phyloP scores from a whole-genome alignment of 1,140 invertebrate species.

The Zaprionus nigranus region DNA sequence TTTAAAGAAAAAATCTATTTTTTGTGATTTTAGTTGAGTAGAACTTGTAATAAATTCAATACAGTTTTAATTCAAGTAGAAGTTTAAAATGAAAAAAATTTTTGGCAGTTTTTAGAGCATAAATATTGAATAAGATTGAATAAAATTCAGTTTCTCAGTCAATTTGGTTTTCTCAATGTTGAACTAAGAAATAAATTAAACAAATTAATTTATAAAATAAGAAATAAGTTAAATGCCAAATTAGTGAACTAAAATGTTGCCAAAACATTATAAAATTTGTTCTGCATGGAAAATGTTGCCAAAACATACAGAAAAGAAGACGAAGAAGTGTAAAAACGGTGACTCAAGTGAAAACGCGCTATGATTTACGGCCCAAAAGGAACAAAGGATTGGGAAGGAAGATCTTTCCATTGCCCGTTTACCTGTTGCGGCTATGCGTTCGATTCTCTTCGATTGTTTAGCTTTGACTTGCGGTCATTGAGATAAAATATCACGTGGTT shows the following conservation, averaged over 20 bases:
- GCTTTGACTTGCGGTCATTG: constrained; percentile 73
- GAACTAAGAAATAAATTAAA: no score
- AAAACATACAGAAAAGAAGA: constrained; percentile 35
- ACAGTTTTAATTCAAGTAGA: no score
- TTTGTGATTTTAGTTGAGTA: no score
- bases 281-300: constrained; percentile 49
- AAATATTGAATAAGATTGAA: no score
- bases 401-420: constrained; percentile 19
- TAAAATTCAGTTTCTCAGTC: background rate
- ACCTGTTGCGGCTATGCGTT: constrained; percentile 52
- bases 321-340: background rate
- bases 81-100: no score
- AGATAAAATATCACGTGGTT: constrained; percentile 84
- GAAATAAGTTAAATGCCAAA: background rate
- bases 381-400: constrained; percentile 8
- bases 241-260: background rate
- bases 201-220: background rate
- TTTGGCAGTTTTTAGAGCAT: no score
- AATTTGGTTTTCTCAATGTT: background rate
- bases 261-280: background rate
- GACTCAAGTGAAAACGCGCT: background rate
- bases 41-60: no score
- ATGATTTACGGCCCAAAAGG: constrained; percentile 34
- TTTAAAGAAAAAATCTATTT: no score
- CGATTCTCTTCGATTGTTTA: constrained; percentile 19